phyloP scores from a whole-genome alignment of 2,113 vertebrate genomes.

The Fukomys damarensis region DNA sequence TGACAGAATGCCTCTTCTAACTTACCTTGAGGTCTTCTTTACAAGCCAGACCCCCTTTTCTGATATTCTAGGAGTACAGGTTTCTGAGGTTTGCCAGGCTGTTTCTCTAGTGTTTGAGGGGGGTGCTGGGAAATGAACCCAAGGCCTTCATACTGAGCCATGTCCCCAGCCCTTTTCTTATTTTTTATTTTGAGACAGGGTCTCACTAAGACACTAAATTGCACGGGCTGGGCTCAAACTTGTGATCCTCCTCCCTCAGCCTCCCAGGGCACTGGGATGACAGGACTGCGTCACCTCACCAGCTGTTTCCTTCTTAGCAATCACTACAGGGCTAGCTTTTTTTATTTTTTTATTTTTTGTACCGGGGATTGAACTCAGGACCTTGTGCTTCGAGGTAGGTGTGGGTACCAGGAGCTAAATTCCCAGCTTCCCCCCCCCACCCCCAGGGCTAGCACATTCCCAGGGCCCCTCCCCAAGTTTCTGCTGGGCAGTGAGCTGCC shows the following conservation, averaged over 20 bases:
- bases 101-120: neutral
- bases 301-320: neutral
- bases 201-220: neutral
- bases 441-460: neutral
- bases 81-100: neutral
- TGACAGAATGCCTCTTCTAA: neutral
- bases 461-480: neutral
- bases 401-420: too few relatives aligned
- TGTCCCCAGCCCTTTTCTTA: neutral
- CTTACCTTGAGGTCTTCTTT: slow-evolving; percentile 7
- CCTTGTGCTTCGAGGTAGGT: too few relatives aligned
- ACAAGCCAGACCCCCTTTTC: neutral
- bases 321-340: neutral
- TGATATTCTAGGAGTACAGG: neutral
- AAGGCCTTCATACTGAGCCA: neutral
- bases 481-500: neutral
- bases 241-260: neutral
- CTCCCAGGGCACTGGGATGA: neutral
- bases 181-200: neutral
- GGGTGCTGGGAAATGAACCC: neutral
- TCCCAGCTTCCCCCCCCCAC: too few relatives aligned
- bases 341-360: too few relatives aligned
- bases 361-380: too few relatives aligned
- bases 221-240: neutral
- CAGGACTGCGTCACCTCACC: neutral